Evolutionary conservation across 2,888 invertebrate species (phyloP), one percentile per base, ranked within the genome.

Genomic region (Megalurothrips usitatus): DNA sequence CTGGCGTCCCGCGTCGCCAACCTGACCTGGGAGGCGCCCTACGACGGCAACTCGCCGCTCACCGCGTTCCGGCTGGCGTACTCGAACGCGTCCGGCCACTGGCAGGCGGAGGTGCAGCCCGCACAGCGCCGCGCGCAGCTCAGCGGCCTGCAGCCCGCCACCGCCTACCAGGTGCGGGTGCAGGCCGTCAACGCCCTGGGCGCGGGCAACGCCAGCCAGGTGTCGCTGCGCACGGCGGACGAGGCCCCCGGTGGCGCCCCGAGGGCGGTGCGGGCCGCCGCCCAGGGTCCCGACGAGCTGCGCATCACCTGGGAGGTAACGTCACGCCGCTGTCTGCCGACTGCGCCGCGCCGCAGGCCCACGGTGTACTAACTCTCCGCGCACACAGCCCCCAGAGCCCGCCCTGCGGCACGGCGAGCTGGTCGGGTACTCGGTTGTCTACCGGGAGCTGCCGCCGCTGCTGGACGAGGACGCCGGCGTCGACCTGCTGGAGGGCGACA

Each of bases 241-340:
- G 68, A 68, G 68, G 68, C 68, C 11, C 68, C 68, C 23, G 68
- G 68, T 6, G 68, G 68, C 9, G 68, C 68, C 9, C 68, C 68
- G 23, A n/a, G 68, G n/a, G 23, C n/a, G 23, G 23, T 68, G 23
- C 23, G 68, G 23, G 68, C 68, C 23, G 23, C 9, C 23, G 68
- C 68, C 26, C 68, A 68, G 68, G 68, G 68, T 23, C 68, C 68
- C 68, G 68, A n/a, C 68, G 68, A 68, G 68, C 68, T 68, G 68
- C 68, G 68, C 68, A 26, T 68, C 23, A 2, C 11, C 23, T 68
- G 68, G 68, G 68, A 68, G 58, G 58, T 58, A 19, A 58, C 14
- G 58, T 58, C 6, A 58, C 14, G 10, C 19, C 58, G 58, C 17
- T 17, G 14, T 17, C 19, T 0, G 6, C 34, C 2, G 34, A 43